phyloP scores from a whole-genome alignment of 2,113 vertebrate genomes.

The Barbus barbus region DNA sequence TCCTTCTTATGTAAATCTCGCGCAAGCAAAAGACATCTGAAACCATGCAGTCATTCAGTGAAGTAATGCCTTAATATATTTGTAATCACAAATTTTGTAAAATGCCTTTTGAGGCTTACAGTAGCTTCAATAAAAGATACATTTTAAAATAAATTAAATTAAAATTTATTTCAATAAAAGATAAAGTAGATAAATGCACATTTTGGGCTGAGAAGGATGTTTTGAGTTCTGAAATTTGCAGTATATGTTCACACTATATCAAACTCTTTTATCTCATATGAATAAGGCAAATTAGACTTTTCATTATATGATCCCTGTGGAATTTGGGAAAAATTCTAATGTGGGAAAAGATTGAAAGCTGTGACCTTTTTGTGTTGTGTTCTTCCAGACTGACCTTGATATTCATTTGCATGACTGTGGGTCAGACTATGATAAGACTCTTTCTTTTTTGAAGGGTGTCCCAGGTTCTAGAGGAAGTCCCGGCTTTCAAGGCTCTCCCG shows the following conservation, averaged over 20 bases:
- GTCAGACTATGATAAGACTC: background rate
- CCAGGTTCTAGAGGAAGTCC: constrained; percentile 82
- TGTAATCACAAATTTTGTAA: background rate
- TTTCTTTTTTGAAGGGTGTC: constrained; percentile 77
- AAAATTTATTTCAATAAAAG: too few relatives aligned
- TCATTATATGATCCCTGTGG: background rate
- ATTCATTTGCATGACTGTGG: background rate
- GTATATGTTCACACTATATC: too few relatives aligned
- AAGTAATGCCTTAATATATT: background rate
- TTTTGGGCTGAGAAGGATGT: background rate
- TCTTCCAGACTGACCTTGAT: background rate
- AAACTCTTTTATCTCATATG: background rate
- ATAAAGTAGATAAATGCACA: background rate
- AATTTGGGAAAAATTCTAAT: background rate
- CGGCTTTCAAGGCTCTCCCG: constrained; percentile 82
- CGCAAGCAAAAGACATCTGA: too few relatives aligned
- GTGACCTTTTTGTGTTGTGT: background rate
- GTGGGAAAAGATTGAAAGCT: background rate
- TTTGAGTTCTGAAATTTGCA: too few relatives aligned
- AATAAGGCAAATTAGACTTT: background rate
- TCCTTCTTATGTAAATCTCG: too few relatives aligned
- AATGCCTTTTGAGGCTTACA: background rate
- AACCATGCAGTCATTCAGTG: background rate
- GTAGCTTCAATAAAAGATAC: background rate
- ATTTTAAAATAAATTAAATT: too few relatives aligned